A percentile compares a stretch with the other conserved stretches of the same genome.
These are phyloP conservation scores for Biston stratarius DNA, from an alignment of 2,888 invertebrate genomes.

Conservation along the genomic window DNA sequence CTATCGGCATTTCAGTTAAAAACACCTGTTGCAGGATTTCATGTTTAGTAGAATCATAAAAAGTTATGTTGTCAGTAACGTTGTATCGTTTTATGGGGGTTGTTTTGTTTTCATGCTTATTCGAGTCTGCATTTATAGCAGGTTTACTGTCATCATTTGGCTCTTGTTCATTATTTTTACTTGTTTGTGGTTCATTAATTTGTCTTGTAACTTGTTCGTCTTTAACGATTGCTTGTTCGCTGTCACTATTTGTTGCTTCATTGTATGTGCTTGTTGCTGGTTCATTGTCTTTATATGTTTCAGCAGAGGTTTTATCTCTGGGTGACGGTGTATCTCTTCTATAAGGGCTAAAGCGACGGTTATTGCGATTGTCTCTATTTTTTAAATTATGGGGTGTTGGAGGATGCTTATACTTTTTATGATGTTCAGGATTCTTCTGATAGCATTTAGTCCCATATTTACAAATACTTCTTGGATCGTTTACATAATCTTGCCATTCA, in stretches of 20 bases:
- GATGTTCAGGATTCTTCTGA: constrained; percentile 92
- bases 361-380: constrained; percentile 47
- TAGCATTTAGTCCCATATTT: constrained; percentile 93
- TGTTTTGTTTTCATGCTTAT: neutral
- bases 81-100: constrained; percentile 11
- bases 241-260: neutral
- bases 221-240: neutral
- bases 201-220: neutral
- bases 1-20: constrained; percentile 94
- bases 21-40: constrained; percentile 90
- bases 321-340: constrained; percentile 24
- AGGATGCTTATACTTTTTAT: constrained; percentile 92
- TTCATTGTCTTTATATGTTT: constrained; percentile 11
- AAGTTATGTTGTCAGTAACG: constrained; percentile 64
- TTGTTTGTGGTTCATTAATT: neutral
- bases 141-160: neutral
- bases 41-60: constrained; percentile 78
- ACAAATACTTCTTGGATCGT: constrained; percentile 87
- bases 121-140: constrained; percentile 9
- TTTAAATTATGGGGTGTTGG: constrained; percentile 63
- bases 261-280: neutral
- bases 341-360: constrained; percentile 61
- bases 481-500: constrained; percentile 67
- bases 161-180: neutral
- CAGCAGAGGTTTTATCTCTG: neutral